Evolutionary conservation across 2,797 vertebrate species (phyloP).

Genomic region (Oreortyx pictus): DNA sequence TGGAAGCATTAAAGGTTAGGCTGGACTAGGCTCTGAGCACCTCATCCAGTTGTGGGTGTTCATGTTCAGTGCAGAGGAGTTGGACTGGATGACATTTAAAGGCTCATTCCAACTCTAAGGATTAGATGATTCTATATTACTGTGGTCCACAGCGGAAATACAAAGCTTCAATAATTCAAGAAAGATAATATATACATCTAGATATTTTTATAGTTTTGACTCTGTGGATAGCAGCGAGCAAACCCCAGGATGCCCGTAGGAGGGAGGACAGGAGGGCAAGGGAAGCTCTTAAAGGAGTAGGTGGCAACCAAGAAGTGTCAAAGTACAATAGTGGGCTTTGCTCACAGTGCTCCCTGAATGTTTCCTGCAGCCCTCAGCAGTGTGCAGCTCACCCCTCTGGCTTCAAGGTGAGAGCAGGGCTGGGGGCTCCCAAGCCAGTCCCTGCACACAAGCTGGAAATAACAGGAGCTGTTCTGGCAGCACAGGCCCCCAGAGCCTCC

Average conservation of each 20-base stretch:
- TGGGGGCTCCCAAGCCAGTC: neutral
- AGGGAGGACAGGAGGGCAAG: neutral
- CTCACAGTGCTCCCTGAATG: too few relatives aligned
- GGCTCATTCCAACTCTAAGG: too few relatives aligned
- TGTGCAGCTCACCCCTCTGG: rapidly evolving
- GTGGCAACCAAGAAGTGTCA: neutral
- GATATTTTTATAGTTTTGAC: too few relatives aligned
- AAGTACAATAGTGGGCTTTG: neutral
- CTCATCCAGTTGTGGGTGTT: too few relatives aligned
- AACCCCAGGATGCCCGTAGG: too few relatives aligned
- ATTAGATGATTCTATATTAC: neutral
- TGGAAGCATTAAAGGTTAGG: too few relatives aligned
- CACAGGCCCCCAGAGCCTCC: neutral
- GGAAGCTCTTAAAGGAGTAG: rapidly evolving
- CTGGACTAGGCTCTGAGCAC: too few relatives aligned
- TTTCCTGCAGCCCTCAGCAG: neutral
- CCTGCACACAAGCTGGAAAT: neutral
- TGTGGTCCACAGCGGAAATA: neutral
- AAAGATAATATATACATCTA: neutral
- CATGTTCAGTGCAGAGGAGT: too few relatives aligned
- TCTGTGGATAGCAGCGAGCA: too few relatives aligned
- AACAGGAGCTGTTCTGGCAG: neutral
- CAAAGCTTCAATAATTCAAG: neutral
- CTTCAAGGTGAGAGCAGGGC: neutral
- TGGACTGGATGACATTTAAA: too few relatives aligned